Evolutionary conservation across 1,140 invertebrate genomes (phyloP).

Genomic region (roundworm (Caenorhabditis elegans)): WBcel235 BX284603.4:6678001-6678500

Average conservation of each 20-base stretch:
- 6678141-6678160: no score
- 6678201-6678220: conserved; percentile 7
- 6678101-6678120: conserved; percentile 26
- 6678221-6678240: background rate
- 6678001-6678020: no score
- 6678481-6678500: background rate
- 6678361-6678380: background rate
- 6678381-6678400: background rate
- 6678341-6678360: background rate
- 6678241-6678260: no score
- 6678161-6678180: no score
- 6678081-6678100: no score
- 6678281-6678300: background rate
- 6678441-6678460: conserved; percentile 30
- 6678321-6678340: conserved; percentile 32
- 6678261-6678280: background rate
- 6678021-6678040: background rate
- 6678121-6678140: no score
- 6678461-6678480: background rate
- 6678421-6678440: background rate
- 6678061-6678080: conserved; percentile 23
- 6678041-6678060: conserved; percentile 13
- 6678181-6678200: background rate
- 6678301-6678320: conserved; percentile 22
- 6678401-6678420: background rate